Base-by-base conservation (phyloP, 1,140 invertebrate species). In the Zeugodacus cucurbitae region DNA sequence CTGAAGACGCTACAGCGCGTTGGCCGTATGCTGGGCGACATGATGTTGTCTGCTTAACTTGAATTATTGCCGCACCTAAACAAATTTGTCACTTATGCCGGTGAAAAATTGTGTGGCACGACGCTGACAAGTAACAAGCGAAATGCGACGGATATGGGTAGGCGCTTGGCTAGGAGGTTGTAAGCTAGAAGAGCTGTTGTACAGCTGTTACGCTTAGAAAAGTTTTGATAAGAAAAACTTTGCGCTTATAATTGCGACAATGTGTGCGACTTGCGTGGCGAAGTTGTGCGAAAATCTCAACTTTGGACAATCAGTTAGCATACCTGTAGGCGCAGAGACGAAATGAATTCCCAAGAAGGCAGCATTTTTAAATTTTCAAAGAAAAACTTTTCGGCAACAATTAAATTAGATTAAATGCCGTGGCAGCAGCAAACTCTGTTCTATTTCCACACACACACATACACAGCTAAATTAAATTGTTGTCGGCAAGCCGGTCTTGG, bases 31-130 rank as follows among this genome's bases (percentile, higher is more conserved):
- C 70, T 74, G 5, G 82, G 44, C 48, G 82, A 57, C 82, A 86
- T 54, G 29, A 54, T 86, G 48, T 57, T 86, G 82, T 32, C 82
- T 86, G 48, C 57, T 86, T 86, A 86, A 57, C 44, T 86, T 86
- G 82, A 86, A 86, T 86, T 86, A 86, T 86, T 86, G 44, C 44
- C 54, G 54, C 44, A 86, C 26, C 34, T 86, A 86, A 86, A 48
- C 26, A 86, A 86, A 86, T 86, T 86, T 86, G 82, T 86, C 82
- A 86, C 29, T 86, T 86, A 7, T 29, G 22, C 6, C 11, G 37
- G 17, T 58, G 26, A 48, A 86, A 86, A 86, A 86, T 86, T 86
- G 48, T 57, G 44, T 58, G 82, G 48, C 26, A 17, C 37, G 44
- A 17, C 70, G 70, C 6, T 74, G 70, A 74, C 70, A 74, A 32